Evolutionary conservation across 2,888 invertebrate genomes (phyloP).

Genomic region (Sinotaia quadrata): DNA sequence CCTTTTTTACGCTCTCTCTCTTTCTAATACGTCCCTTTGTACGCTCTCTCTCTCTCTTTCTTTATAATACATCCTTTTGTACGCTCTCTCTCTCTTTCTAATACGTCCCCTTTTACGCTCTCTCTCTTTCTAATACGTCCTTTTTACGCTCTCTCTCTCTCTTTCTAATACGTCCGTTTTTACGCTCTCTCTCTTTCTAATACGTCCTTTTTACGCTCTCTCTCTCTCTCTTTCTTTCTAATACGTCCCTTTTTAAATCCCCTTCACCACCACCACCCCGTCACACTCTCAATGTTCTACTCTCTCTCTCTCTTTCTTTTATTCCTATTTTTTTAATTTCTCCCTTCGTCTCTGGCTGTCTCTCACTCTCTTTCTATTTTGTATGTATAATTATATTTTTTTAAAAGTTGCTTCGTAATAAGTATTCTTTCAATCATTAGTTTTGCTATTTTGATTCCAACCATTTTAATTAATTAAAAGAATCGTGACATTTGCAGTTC

Average conservation of each 20-base stretch:
- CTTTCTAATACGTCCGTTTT: neutral
- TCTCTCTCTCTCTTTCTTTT: neutral
- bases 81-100: neutral
- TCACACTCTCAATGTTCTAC: neutral
- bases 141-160: neutral
- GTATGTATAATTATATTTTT: neutral
- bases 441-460: too few species aligned
- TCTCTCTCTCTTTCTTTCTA: neutral
- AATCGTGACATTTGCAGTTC: too few species aligned
- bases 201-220: neutral
- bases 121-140: neutral
- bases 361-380: neutral
- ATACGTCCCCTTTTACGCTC: neutral
- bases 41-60: neutral
- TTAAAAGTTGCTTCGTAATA: too few species aligned
- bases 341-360: neutral
- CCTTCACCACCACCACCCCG: neutral
- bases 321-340: neutral
- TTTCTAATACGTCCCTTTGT: neutral
- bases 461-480: too few species aligned
- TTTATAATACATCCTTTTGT: neutral
- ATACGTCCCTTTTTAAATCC: neutral
- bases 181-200: constrained; percentile 3
- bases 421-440: too few species aligned
- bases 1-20: too few species aligned